phyloP scores from a whole-genome alignment of 2,113 vertebrate species.

The Eudyptes chrysolophus region DNA sequence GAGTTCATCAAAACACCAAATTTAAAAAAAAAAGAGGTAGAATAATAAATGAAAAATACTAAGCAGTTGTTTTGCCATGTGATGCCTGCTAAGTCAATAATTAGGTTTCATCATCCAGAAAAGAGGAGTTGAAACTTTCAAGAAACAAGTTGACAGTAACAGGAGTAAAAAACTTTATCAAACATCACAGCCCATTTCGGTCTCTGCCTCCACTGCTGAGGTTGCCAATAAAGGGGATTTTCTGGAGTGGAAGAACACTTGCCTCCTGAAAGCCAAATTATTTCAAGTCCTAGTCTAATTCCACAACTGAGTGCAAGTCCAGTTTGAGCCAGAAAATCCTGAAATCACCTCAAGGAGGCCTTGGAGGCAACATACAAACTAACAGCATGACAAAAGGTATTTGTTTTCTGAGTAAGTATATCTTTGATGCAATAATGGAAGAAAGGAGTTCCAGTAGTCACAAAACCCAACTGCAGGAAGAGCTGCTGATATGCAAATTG shows the following conservation, averaged over 20 bases:
- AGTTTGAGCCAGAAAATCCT: neutral
- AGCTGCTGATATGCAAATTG: neutral
- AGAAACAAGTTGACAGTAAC: neutral
- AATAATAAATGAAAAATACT: neutral
- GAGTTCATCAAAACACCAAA: neutral
- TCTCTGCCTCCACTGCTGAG: neutral
- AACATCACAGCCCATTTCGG: neutral
- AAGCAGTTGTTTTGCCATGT: neutral
- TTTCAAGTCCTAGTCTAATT: neutral
- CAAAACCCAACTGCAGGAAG: neutral
- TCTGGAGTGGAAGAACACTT: neutral
- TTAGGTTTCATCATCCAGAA: neutral
- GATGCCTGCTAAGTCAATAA: neutral
- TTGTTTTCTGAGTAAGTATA: neutral
- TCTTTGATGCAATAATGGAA: neutral
- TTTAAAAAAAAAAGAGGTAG: neutral
- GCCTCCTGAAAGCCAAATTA: neutral
- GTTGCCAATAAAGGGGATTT: neutral
- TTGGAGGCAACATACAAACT: neutral
- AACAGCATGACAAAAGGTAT: accelerated
- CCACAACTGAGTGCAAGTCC: neutral
- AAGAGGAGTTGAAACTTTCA: neutral
- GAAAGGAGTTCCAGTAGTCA: neutral
- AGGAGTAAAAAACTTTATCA: neutral
- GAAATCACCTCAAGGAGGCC: accelerated